Evolutionary conservation across 2,113 vertebrate species (phyloP).

Genomic region (Neopipo cinnamomea): DNA sequence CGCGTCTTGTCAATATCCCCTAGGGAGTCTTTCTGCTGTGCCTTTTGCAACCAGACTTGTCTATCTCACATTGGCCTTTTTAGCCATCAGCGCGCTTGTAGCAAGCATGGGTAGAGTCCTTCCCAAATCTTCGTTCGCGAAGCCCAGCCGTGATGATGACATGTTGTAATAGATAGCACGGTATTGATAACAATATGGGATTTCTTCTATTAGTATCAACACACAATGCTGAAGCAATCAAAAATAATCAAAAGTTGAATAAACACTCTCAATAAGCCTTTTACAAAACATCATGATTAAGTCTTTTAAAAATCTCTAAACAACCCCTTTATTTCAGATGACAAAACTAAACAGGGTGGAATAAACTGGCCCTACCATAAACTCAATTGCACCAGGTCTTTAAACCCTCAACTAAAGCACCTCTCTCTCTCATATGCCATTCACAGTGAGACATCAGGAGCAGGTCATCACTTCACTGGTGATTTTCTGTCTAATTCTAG

Average conservation of each 20-base stretch:
- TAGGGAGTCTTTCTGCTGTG: too few relatives aligned
- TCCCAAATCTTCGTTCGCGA: too few relatives aligned
- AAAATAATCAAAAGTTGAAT: neutral
- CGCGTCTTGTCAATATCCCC: too few relatives aligned
- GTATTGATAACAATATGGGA: neutral
- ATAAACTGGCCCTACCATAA: neutral
- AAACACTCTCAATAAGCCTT: neutral
- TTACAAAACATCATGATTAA: neutral
- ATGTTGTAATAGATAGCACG: neutral
- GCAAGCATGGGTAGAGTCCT: too few relatives aligned
- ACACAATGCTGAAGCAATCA: neutral
- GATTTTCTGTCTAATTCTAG: neutral
- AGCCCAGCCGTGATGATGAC: too few relatives aligned
- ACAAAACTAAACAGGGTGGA: neutral
- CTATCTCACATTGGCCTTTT: too few relatives aligned
- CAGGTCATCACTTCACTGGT: neutral
- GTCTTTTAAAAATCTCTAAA: neutral
- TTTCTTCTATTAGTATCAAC: neutral
- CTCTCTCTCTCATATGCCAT: neutral
- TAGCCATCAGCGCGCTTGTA: too few relatives aligned
- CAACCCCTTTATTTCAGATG: neutral
- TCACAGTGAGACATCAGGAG: neutral
- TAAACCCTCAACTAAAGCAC: neutral
- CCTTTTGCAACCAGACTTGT: too few relatives aligned
- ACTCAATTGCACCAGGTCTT: neutral